phyloP scores from a whole-genome alignment of 2,113 vertebrate genomes.

The Caranx melampygus region DNA sequence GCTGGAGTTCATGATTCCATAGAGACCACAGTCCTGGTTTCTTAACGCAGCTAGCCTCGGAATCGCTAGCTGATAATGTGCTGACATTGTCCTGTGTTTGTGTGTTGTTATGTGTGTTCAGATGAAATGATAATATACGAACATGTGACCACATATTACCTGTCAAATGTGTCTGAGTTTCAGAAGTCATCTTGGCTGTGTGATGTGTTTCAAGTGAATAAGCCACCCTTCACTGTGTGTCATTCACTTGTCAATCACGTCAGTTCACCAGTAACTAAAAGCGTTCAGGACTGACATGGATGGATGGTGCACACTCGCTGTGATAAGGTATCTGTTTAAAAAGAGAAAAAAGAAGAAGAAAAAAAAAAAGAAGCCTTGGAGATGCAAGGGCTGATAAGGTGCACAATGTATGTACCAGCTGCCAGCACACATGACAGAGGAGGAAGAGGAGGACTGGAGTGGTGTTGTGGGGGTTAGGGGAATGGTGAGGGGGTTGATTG shows the following conservation, averaged over 20 bases:
- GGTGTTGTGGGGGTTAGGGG: neutral
- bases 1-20: neutral
- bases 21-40: neutral
- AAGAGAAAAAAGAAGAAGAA: conserved; percentile 49
- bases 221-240: neutral
- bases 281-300: conserved; percentile 65
- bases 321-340: conserved; percentile 78
- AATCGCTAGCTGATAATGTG: neutral
- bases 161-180: neutral
- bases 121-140: no score
- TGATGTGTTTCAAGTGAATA: no score
- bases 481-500: conserved; percentile 70
- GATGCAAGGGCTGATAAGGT: conserved; percentile 76
- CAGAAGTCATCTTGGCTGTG: neutral
- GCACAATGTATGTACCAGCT: conserved; percentile 74
- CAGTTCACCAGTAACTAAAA: conserved; percentile 40
- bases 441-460: conserved; percentile 38
- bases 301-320: conserved; percentile 58
- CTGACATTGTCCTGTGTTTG: neutral
- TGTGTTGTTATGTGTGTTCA: no score
- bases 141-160: no score
- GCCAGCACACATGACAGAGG: conserved; percentile 66
- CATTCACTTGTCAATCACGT: conserved; percentile 44
- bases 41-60: neutral
- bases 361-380: conserved; percentile 49